A percentile compares a stretch with the other conserved stretches of the same genome.
phyloP scores from a whole-genome alignment of 2,797 vertebrate genomes.

The Girardinus metallicus region DNA sequence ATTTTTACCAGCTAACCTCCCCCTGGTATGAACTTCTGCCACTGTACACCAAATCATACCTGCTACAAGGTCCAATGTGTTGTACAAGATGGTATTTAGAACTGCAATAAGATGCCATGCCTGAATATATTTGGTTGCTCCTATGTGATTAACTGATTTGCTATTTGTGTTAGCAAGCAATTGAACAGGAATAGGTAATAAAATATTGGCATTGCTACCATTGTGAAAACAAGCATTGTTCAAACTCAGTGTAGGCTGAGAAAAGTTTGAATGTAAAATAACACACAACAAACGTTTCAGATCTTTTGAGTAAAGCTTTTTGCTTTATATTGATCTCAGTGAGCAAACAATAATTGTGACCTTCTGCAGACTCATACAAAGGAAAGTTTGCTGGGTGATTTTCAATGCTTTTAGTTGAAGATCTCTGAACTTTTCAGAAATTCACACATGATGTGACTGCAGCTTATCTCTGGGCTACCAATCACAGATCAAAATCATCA shows the following conservation, averaged over 20 bases:
- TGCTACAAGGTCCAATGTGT: not conserved
- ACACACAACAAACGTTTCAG: not conserved
- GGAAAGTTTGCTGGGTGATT: not conserved
- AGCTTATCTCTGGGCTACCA: not conserved
- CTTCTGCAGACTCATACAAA: not conserved
- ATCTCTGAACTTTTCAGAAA: constrained; percentile 2
- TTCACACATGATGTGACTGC: not conserved
- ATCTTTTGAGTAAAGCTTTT: not conserved
- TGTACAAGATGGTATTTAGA: not conserved
- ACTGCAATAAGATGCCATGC: not conserved
- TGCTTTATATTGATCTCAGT: not conserved
- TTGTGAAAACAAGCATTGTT: not conserved
- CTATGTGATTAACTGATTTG: not conserved
- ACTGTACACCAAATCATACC: too few relatives aligned
- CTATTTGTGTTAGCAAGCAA: not conserved
- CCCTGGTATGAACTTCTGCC: not conserved
- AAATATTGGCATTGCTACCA: not conserved
- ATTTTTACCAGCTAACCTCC: too few relatives aligned
- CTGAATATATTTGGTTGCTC: not conserved
- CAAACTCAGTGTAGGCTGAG: not conserved
- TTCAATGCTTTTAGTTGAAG: not conserved
- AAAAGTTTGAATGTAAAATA: too few relatives aligned
- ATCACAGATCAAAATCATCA: not conserved
- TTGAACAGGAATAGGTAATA: not conserved
- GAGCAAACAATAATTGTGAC: not conserved